phyloP scores from a whole-genome alignment of 2,113 vertebrate genomes.

The Panurus biarmicus region DNA sequence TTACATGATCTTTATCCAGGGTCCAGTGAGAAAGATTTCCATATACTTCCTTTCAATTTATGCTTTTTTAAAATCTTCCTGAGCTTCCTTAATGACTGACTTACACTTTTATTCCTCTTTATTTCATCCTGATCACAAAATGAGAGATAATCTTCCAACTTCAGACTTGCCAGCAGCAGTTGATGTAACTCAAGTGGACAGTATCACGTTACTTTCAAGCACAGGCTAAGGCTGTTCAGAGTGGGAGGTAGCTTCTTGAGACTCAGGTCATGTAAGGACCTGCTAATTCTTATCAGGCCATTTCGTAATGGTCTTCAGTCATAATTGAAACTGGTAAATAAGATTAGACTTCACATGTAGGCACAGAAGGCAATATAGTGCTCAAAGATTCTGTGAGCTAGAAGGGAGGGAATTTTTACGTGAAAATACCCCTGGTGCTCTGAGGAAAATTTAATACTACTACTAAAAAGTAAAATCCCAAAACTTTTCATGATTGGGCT shows the following conservation, averaged over 20 bases:
- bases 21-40: background rate
- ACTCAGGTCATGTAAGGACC: background rate
- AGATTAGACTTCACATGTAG: background rate
- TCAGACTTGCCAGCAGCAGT: background rate
- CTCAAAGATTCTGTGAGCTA: background rate
- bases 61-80: background rate
- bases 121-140: background rate
- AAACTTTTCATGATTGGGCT: background rate
- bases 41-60: background rate
- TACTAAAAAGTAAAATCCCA: background rate
- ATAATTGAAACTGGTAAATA: background rate
- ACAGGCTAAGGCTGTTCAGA: background rate
- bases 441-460: background rate
- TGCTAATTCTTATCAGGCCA: background rate
- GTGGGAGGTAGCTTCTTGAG: background rate
- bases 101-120: background rate
- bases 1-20: background rate
- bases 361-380: accelerated
- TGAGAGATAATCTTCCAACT: background rate
- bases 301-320: background rate
- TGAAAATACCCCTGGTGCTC: background rate
- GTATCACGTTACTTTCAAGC: background rate
- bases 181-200: background rate
- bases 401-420: background rate
- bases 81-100: background rate